Base-by-base conservation (phyloP, 2,797 vertebrate genomes). In the Crenichthys baileyi region DNA sequence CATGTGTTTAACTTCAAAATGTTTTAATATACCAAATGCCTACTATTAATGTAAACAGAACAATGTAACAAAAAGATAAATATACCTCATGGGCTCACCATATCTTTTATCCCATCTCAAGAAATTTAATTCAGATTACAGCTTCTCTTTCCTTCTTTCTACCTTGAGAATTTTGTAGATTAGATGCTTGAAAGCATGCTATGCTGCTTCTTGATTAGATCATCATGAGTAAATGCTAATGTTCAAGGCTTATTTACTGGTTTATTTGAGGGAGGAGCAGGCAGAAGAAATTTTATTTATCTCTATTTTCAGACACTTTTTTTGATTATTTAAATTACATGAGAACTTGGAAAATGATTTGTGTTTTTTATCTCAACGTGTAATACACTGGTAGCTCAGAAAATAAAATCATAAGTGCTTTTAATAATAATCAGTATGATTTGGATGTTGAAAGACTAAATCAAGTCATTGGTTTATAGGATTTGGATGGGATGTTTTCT, bases 191-290 rank as follows among this genome's bases (percentile, higher is more conserved):
- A 89, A 95, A 91, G 93, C 92, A 48, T 24, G 73, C 44, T 50
- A 91, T 92, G 83, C 90, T 83, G 94, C 90, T 92, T 94, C 93
- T 94, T 96, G 94, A 96, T 96, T 95, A 95, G 90, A 95, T 92
- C 70, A 83, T 86, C 84, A 85, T 91, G 80, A 79, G 86, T 93
- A 94, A 94, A 96, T 96, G 90, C 93, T 93, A 94, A 96, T 96
- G 86, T 76, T 85, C 75, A 63, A 61, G 87, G 88, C 91, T 83
- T 76, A 86, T 75, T 70, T 88, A 87, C 65, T 60, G 63, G 84
- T 89, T 90, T 73, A 85, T 55, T 91, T 83, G 83, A 70, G 55
- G 68, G 71, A 86, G 41, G 70, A 79, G 71, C 84, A 79, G 51
- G 72, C 31, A 24, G 82, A 81, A 78, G 81, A 77, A 76, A 29